These are phyloP conservation scores for Ceratitis capitata DNA, from an alignment of 1,140 invertebrate genomes.

Conservation along the genomic window DNA sequence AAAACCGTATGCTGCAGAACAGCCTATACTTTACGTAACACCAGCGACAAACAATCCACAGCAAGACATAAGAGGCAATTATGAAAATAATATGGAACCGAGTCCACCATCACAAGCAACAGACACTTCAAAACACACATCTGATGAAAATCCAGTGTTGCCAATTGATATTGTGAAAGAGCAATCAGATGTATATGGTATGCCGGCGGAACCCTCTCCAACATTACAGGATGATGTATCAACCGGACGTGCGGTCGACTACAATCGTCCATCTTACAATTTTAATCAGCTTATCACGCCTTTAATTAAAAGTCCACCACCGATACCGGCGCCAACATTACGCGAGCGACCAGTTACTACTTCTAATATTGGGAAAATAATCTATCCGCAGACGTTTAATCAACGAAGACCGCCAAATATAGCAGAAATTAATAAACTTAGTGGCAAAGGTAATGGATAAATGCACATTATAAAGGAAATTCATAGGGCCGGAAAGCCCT, in stretches of 20 bases:
- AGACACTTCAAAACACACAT: background rate
- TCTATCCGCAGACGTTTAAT: constrained; percentile 39
- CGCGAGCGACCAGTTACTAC: background rate
- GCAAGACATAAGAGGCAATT: background rate
- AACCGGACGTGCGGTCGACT: constrained; percentile 61
- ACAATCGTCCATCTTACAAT: constrained; percentile 54
- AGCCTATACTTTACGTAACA: constrained; percentile 41
- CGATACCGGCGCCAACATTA: background rate
- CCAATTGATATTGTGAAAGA: constrained; percentile 37
- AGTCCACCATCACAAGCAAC: constrained; percentile 37
- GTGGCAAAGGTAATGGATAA: constrained; percentile 40
- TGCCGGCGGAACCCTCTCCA: background rate
- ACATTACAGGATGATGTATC: constrained; percentile 47
- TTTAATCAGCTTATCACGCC: constrained; percentile 59
- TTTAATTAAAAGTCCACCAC: constrained; percentile 47
- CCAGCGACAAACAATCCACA: background rate
- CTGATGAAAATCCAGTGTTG: constrained; percentile 51
- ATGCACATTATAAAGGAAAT: too few species aligned
- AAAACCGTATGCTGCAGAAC: constrained; percentile 48
- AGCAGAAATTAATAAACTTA: constrained; percentile 47
- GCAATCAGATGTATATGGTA: background rate
- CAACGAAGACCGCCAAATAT: constrained; percentile 45
- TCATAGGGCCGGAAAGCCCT: too few species aligned
- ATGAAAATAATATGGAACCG: background rate
- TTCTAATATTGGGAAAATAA: constrained; percentile 39